Percentiles rank a stretch among this genome's conserved stretches.
Conservation (phyloP, 1,140 invertebrate species). For the Pinna nobilis region DNA sequence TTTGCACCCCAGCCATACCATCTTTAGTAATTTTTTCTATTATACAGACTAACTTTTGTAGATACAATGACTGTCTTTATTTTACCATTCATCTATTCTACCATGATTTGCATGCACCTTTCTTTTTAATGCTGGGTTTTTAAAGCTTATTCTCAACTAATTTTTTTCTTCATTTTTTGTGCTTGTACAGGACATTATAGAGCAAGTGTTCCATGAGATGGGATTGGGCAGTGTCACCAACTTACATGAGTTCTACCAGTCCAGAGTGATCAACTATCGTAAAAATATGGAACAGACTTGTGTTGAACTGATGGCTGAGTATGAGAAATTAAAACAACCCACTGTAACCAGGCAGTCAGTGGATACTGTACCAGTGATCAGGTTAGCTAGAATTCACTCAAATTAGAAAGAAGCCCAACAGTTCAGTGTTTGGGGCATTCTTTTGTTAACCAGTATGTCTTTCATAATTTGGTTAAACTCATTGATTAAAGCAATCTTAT, state of each 20-base stretch:
- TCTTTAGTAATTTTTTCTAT: no score
- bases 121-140: no score
- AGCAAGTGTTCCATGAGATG: slow-evolving; percentile 78
- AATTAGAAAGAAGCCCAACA: no score
- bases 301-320: slow-evolving; percentile 75
- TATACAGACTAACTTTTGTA: no score
- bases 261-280: slow-evolving; percentile 76
- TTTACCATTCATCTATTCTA: no score
- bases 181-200: slow-evolving; percentile 76
- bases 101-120: no score
- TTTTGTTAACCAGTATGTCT: no score
- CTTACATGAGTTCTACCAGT: slow-evolving; percentile 78
- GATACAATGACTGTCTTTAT: no score
- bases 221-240: slow-evolving; percentile 76
- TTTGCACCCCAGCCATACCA: no score
- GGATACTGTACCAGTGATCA: slow-evolving; percentile 58
- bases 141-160: background rate
- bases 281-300: slow-evolving; percentile 74
- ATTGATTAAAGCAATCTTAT: no score
- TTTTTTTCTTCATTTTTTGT: slow-evolving; percentile 8
- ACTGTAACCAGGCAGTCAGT: slow-evolving; percentile 57
- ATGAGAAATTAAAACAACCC: slow-evolving; percentile 75
- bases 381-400: slow-evolving; percentile 31
- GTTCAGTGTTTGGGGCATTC: no score
- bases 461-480: no score